Evolutionary conservation across 2,888 invertebrate genomes (phyloP).

Genomic region (Parelbella ahira): DNA sequence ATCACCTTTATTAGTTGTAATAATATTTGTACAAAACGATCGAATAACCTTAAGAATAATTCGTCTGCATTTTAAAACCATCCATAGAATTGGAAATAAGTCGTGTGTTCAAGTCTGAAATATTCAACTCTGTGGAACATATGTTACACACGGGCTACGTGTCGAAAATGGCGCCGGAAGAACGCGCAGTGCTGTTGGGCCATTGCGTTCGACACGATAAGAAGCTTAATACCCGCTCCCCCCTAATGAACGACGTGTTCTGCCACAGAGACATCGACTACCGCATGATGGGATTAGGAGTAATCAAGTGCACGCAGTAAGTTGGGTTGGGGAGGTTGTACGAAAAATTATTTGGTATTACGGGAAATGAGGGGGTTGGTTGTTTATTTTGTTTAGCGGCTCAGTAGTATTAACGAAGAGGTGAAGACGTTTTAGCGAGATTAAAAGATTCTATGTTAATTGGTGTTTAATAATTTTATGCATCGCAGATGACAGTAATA

Average conservation of each 20-base stretch:
- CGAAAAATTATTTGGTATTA: not conserved
- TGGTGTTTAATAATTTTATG: too few relatives aligned
- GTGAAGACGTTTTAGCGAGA: too few relatives aligned
- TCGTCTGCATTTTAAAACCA: too few relatives aligned
- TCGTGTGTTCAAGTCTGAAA: constrained; percentile 80
- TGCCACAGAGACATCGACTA: constrained; percentile 79
- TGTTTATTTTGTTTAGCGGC: constrained; percentile 1
- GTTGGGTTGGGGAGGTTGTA: constrained; percentile 24
- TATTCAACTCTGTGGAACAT: constrained; percentile 80
- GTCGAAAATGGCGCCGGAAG: constrained; percentile 63
- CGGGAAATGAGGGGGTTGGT: not conserved
- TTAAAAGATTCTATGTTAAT: too few relatives aligned
- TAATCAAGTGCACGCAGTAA: constrained; percentile 56
- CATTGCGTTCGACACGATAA: constrained; percentile 70
- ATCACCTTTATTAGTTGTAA: too few relatives aligned
- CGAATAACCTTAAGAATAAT: too few relatives aligned
- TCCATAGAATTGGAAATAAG: constrained; percentile 82
- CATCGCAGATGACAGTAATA: too few relatives aligned
- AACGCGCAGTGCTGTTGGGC: constrained; percentile 78
- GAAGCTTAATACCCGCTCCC: constrained; percentile 80
- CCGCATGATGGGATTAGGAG: constrained; percentile 79
- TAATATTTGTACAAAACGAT: too few relatives aligned
- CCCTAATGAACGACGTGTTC: constrained; percentile 80
- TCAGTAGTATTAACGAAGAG: too few relatives aligned
- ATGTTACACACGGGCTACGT: constrained; percentile 56